A percentile compares a stretch with the other conserved stretches of the same genome.
These are phyloP conservation scores for Nerophis ophidion DNA, from an alignment of 2,113 vertebrate species.

Conservation along the genomic window DNA sequence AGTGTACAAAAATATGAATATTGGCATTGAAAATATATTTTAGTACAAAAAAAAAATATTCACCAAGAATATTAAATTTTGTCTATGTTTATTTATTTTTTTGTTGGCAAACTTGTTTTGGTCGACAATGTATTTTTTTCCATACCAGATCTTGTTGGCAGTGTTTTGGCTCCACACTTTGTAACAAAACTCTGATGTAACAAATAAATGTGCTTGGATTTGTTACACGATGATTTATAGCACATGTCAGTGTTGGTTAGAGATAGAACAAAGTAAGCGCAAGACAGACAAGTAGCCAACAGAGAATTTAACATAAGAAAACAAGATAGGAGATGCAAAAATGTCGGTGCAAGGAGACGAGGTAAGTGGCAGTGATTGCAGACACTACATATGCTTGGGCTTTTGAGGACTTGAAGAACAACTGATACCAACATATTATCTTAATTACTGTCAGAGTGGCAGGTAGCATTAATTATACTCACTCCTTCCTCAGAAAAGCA, in stretches of 20 bases:
- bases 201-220: neutral
- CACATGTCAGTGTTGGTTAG: constrained; percentile 38
- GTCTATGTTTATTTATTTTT: too few relatives aligned
- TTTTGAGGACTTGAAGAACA: constrained; percentile 42
- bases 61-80: too few relatives aligned
- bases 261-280: neutral
- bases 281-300: neutral
- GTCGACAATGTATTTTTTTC: too few relatives aligned
- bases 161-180: too few relatives aligned
- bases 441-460: constrained; percentile 53
- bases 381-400: constrained; percentile 30
- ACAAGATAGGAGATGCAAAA: neutral
- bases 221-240: constrained; percentile 33
- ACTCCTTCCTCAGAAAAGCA: constrained; percentile 53
- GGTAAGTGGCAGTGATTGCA: constrained; percentile 11
- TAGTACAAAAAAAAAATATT: too few relatives aligned
- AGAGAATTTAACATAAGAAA: neutral
- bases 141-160: too few relatives aligned
- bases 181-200: too few relatives aligned
- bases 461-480: constrained; percentile 59
- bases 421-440: constrained; percentile 43
- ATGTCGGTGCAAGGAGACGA: neutral
- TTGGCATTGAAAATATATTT: too few relatives aligned
- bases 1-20: too few relatives aligned
- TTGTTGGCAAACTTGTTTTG: too few relatives aligned